Evolutionary conservation across 2,888 invertebrate genomes (phyloP), one percentile per base, ranked within the genome.

Genomic region (Drosophila mettleri): DNA sequence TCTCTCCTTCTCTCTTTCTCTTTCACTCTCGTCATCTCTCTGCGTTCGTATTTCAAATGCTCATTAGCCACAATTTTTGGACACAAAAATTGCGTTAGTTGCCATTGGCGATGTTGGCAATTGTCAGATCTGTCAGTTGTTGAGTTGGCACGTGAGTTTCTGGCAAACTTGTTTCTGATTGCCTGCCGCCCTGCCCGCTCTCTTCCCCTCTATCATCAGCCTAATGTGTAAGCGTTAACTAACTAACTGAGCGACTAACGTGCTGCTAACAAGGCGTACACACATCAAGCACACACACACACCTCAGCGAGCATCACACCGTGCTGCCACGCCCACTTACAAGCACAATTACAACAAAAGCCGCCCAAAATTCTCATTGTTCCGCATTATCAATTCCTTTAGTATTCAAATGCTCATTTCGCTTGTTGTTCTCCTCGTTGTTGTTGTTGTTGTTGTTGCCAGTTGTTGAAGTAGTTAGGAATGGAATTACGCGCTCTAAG

Each of bases 41-140:
- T 52, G 79, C 71, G 78, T 82, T 85, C 72, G 86, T 75, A 78
- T 77, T 86, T 75, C 74, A 78, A 84, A 86, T 86, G 84, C 82
- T 86, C 86, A 88, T 88, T 86, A 86, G 86, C 72, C 80, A 68
- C 71, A 74, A 68, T 78, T 76, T 84, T 83, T 69, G 62, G 67
- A 74, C 86, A 80, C 78, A 76, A 74, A 70, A 68, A 70, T 57
- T 67, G 68, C 66, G 77, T 78, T 73, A 73, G 84, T 80, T 86
- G 86, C 80, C 74, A 74, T 66, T 73, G 82, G 82, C 82, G 62
- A 85, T 82, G 74, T 64, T 65, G 71, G 61, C 78, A 72, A 74
- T 73, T 71, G 85, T 69, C 79, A 76, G 73, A 69, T 73, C 65
- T 78, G 71, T 65, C 69, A 67, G 57, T 54, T 63, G 65, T 57